Evolutionary conservation across 1,140 invertebrate species (phyloP), one percentile per base, ranked within the genome.

Genomic region (Cecropterus lyciades): DNA sequence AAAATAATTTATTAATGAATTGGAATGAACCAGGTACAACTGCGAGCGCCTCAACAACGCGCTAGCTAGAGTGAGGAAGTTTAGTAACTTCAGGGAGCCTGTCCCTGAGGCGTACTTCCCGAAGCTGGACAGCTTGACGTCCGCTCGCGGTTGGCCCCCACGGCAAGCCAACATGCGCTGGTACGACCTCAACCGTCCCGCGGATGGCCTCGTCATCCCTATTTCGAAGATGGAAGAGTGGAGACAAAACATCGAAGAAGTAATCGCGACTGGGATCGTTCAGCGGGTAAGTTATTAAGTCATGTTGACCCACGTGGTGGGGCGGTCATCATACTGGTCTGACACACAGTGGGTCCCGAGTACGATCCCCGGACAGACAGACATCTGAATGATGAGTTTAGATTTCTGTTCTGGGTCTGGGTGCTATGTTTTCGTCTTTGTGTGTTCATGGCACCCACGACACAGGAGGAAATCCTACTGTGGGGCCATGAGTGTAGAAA

Each of bases 11-110:
- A n/a, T n/a, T n/a, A n/a, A n/a, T n/a, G n/a, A n/a, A n/a, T n/a
- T n/a, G n/a, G n/a, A n/a, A n/a, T n/a, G n/a, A n/a, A n/a, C n/a
- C 62, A 93, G 94, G 57, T 95, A 94, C 77, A 94, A 95, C 73
- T 85, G 91, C 11, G 94, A 95, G 71, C 93, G 94, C 57, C 87
- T 95, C 3, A 93, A 91, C 65, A 94, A 94, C 60, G 80, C 85
- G 53, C 69, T 95, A 49, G 78, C 89, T 24, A 84, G 92, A 48
- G 90, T 94, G 0, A 89, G 85, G 64, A 91, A 92, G 7, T 92
- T 94, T 60, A 93, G 84, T 56, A 93, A 94, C 77, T 92, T 93
- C 77, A 83, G 91, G 4, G 91, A 92, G 8, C 87, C 92, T 1
- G 92, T 95, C 4, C 67, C 84, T 0, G 94, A 94, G 69, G 93